phyloP scores from a whole-genome alignment of 2,113 vertebrate species.

The Sylvietta virens region DNA sequence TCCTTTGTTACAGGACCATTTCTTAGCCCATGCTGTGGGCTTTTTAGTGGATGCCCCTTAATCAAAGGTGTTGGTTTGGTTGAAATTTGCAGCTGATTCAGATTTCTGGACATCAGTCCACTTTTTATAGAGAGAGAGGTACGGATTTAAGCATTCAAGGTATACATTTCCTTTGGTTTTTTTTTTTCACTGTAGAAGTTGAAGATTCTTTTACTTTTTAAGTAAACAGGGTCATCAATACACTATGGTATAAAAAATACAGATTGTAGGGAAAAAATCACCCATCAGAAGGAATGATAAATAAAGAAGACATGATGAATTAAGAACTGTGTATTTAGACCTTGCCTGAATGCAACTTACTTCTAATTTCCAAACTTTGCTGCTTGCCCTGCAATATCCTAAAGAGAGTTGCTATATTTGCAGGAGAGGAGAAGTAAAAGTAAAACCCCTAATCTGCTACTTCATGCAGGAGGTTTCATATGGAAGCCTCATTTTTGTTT shows the following conservation, averaged over 20 bases:
- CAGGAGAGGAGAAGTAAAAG: not conserved
- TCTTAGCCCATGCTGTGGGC: not conserved
- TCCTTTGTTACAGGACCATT: not conserved
- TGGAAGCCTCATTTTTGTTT: slow-evolving; percentile 21
- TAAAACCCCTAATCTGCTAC: not conserved
- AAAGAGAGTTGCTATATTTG: slow-evolving; percentile 12
- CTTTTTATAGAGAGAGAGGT: not conserved
- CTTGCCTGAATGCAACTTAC: not conserved
- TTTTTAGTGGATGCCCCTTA: not conserved
- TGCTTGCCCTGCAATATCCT: not conserved
- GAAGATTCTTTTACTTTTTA: not conserved
- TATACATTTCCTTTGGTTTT: not conserved
- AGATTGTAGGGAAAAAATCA: not conserved
- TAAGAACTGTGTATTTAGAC: not conserved
- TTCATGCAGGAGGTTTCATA: slow-evolving; percentile 7
- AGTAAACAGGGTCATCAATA: not conserved
- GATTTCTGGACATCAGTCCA: not conserved
- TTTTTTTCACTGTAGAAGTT: not conserved
- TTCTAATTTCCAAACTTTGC: not conserved
- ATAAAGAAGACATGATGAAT: not conserved
- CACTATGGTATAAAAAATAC: not conserved
- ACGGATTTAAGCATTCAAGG: not conserved
- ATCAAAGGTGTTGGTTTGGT: not conserved
- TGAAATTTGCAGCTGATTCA: not conserved
- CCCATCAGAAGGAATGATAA: not conserved